Evolutionary conservation across 2,113 vertebrate genomes (phyloP), one percentile per base, ranked within the genome.

Genomic region (Pterocles gutturalis): DNA sequence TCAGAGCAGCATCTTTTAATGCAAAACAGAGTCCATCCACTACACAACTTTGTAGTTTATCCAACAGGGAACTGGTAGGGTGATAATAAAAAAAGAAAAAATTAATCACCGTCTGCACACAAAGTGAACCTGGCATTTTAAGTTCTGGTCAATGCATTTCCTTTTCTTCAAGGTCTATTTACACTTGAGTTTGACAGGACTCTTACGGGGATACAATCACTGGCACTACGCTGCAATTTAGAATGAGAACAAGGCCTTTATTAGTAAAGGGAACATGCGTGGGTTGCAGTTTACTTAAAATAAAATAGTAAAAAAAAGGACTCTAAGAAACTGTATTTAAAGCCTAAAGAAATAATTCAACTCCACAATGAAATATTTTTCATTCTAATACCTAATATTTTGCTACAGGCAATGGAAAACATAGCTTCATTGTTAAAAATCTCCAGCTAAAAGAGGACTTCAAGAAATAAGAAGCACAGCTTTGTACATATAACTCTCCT

Each of bases 151-250:
- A 96, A 94, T 55, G 38, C 31, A 57, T 87, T 89, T 87, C 80
- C 54, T 89, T 91, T 94, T 77, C 53, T 81, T 91, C 34, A 82
- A 77, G 38, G 45, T 78, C 79, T 93, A 71, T 84, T 90, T 89
- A 90, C 53, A 69, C 41, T 83, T 38, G 8, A 60, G 54, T 88
- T 94, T 94, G 67, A 87, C 61, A 90, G 17, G 33, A 78, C 7
- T 78, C 72, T 89, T 92, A 83, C 67, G 60, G 25, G 66, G 49
- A 77, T 91, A 51, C 83, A 94, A 96, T 94, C 82, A 86, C 7
- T 0, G 2, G 29, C 24, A 69, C 13, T 81, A 86, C 2, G 1
- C 5, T 73, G 17, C 71, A 81, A 91, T 95, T 97, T 70, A 71
- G 85, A 92, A 84, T 46, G 34, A 64, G 75, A 94, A 88, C 31